Base-by-base conservation (phyloP, 2,797 vertebrate genomes). In the Mergus octosetaceus region DNA sequence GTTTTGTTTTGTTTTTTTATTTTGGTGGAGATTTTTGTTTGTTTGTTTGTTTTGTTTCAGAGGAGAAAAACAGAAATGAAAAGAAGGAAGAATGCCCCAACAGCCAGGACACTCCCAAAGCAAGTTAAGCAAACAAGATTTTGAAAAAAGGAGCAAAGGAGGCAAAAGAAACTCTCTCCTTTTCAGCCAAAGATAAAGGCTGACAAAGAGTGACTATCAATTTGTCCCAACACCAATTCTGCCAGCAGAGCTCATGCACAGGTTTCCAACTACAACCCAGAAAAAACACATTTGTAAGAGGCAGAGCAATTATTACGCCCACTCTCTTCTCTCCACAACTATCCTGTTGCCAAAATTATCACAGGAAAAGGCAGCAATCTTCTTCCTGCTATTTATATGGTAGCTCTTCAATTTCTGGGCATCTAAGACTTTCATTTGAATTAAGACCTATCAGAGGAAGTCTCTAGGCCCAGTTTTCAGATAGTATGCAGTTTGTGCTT, bases 401-500 rank as follows among this genome's bases (percentile, higher is more conserved):
- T 6, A 54, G 53, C 30, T 49, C 27, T 82, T 57, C 64, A 66
- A 12, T 30, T 41, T 47, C 22, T 18, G 6, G 1, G 13, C 16
- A 75, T 47, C 20, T n/a, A 36, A n/a, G 39, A n/a, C 22, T 27
- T 68, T 58, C 10, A 34, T 25, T 54, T 60, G 12, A 32, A 49
- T 58, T 34, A 58, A 28, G 32, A 39, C 21, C 25, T 30, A 28
- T 8, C 79, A 81, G 60, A 76, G 47, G 36, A 86, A 65, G 58
- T 8, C 25, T 8, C 8, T 17, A 66, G 56, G 22, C 21, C 51
- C 7, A 30, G 4, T 6, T 30, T 86, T 60, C 66, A 36, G n/a
- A 20, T 0, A 6, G 19, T 4, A 10, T 1, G 3, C 38, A 56
- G 47, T 2, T 71, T 22, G 20, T 0, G 2, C 66, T 27, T 60